A percentile compares a stretch with the other conserved stretches of the same genome.
Conservation (phyloP, 1,140 invertebrate species). For the Brachionus rotundiformis region DNA sequence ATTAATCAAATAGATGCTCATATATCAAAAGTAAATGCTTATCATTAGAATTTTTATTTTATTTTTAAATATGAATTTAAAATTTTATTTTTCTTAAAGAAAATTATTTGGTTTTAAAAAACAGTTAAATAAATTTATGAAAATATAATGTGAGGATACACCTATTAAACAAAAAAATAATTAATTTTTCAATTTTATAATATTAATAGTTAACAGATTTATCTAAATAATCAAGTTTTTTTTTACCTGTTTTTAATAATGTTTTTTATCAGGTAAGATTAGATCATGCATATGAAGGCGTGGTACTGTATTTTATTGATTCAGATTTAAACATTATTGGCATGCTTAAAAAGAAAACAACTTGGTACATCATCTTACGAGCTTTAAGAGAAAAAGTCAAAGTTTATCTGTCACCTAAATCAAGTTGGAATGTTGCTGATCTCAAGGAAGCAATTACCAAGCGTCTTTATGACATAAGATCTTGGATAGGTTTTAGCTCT, state of each 20-base stretch:
- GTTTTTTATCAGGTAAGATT: slow-evolving; percentile 62
- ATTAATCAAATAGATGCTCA: slow-evolving; percentile 54
- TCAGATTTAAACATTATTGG: slow-evolving; percentile 61
- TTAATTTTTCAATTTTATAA: too few species aligned
- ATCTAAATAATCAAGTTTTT: too few species aligned
- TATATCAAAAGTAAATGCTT: slow-evolving; percentile 55
- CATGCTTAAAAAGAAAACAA: slow-evolving; percentile 66
- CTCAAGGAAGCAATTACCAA: not conserved
- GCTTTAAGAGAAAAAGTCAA: slow-evolving; percentile 64
- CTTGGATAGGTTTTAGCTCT: slow-evolving; percentile 15
- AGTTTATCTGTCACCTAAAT: slow-evolving; percentile 42
- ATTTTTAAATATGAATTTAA: too few species aligned
- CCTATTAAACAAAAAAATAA: too few species aligned
- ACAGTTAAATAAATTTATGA: too few species aligned
- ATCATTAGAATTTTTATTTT: too few species aligned
- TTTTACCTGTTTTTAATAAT: too few species aligned
- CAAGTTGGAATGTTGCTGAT: slow-evolving; percentile 35
- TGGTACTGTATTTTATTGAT: slow-evolving; percentile 66
- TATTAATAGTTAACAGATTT: too few species aligned
- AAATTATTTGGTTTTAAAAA: too few species aligned
- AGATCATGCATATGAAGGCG: slow-evolving; percentile 63
- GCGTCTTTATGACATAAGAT: not conserved
- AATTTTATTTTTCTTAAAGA: too few species aligned
- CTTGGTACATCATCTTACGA: slow-evolving; percentile 65
- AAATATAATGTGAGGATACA: too few species aligned